A percentile compares a stretch with the other conserved stretches of the same genome.
Evolutionary conservation across 2,888 invertebrate species (phyloP).

Genomic region (Philereme transversata): DNA sequence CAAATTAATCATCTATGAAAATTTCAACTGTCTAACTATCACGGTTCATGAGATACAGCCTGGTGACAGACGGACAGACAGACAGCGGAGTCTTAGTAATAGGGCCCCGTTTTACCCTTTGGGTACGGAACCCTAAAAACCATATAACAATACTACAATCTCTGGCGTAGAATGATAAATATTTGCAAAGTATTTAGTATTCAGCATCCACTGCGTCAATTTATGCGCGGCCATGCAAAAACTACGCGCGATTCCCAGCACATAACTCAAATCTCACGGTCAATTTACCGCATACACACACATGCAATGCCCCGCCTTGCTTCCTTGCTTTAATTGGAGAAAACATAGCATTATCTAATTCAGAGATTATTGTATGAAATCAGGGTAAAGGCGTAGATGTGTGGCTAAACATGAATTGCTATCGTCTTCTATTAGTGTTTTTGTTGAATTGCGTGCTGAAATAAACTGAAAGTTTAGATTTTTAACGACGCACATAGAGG

Average conservation of each 20-base stretch:
- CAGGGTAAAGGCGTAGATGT: constrained; percentile 37
- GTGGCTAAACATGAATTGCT: constrained; percentile 11
- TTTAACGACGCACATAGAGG: no score
- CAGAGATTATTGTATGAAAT: constrained; percentile 18
- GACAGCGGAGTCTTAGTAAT: no score
- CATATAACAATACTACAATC: background rate
- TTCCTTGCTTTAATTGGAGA: constrained; percentile 28
- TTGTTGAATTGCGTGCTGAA: background rate
- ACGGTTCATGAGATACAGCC: no score
- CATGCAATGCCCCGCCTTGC: constrained; percentile 26
- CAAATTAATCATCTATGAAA: no score
- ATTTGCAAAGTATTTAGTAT: background rate
- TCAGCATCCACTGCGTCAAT: background rate
- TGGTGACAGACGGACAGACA: no score
- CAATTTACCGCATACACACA: constrained; percentile 31
- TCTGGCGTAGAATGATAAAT: background rate
- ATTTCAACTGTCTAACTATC: no score
- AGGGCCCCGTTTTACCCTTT: no score
- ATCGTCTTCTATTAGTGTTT: constrained; percentile 11
- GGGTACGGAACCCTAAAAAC: no score
- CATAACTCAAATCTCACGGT: constrained; percentile 35
- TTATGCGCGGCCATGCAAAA: constrained; percentile 21
- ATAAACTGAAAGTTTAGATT: no score
- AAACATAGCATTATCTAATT: constrained; percentile 27
- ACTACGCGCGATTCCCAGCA: constrained; percentile 18